Evolutionary conservation across 2,888 invertebrate genomes (phyloP).

Genomic region (Patella caerulea): DNA sequence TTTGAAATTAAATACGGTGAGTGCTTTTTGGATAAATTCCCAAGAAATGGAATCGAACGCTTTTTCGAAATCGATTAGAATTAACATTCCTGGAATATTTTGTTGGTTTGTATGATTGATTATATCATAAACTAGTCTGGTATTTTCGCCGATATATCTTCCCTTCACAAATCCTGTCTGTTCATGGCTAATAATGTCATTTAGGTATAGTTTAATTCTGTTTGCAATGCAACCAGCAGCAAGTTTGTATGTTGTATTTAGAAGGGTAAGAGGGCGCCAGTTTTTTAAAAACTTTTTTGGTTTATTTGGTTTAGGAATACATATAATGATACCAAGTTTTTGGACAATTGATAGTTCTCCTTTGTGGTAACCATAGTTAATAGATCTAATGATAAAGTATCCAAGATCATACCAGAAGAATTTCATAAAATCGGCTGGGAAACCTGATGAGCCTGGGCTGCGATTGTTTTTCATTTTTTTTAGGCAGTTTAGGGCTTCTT

Average conservation of each 20-base stretch:
- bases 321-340: constrained; percentile 34
- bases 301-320: constrained; percentile 33
- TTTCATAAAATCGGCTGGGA: constrained; percentile 28
- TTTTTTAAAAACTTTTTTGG: constrained; percentile 22
- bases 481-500: background rate
- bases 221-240: background rate
- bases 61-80: constrained; percentile 22
- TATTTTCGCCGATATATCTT: constrained; percentile 19
- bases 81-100: constrained; percentile 2
- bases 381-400: constrained; percentile 20
- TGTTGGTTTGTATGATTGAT: constrained; percentile 4
- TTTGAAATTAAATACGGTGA: constrained; percentile 12
- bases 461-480: constrained; percentile 11
- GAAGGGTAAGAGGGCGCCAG: constrained; percentile 18
- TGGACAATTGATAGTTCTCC: constrained; percentile 24
- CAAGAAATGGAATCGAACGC: constrained; percentile 18
- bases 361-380: constrained; percentile 16
- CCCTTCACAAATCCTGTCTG: constrained; percentile 20
- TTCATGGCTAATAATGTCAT: constrained; percentile 3
- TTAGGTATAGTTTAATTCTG: background rate
- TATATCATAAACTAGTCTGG: constrained; percentile 6
- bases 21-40: constrained; percentile 10
- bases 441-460: constrained; percentile 29
- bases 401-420: constrained; percentile 24
- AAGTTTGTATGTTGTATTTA: constrained; percentile 30